phyloP scores from a whole-genome alignment of 2,113 vertebrate genomes.

The Oreochromis spilurus region DNA sequence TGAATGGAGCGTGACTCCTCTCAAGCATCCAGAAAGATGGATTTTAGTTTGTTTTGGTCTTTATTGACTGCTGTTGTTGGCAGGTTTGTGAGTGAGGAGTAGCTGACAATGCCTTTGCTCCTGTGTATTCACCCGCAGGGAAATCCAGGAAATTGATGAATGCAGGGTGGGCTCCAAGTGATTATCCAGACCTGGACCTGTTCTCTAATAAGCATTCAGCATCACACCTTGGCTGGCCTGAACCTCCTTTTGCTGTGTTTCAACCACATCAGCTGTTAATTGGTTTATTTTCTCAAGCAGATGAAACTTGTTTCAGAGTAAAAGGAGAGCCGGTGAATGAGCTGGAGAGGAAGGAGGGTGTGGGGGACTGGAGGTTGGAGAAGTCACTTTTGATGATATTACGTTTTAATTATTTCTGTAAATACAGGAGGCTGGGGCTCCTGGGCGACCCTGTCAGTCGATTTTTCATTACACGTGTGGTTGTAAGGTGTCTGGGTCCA shows the following conservation, averaged over 20 bases:
- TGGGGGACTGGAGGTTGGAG: background rate
- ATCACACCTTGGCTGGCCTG: conserved; percentile 22
- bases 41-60: background rate
- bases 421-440: conserved; percentile 50
- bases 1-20: background rate
- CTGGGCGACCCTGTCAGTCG: conserved; percentile 32
- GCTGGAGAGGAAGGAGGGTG: background rate
- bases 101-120: background rate
- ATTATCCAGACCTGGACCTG: conserved; percentile 46
- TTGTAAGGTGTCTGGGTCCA: conserved; percentile 72
- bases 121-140: background rate
- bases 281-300: conserved; percentile 52
- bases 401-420: conserved; percentile 60
- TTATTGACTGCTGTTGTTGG: background rate
- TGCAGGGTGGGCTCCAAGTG: background rate
- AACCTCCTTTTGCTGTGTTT: background rate
- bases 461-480: conserved; percentile 69
- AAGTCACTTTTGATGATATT: conserved; percentile 47
- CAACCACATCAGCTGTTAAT: conserved; percentile 36
- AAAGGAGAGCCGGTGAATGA: background rate
- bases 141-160: background rate
- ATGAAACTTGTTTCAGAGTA: conserved; percentile 8
- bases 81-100: background rate
- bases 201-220: conserved; percentile 43
- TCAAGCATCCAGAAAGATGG: background rate